Conservation (phyloP, 2,888 invertebrate species). For the Neoascia interrupta region DNA sequence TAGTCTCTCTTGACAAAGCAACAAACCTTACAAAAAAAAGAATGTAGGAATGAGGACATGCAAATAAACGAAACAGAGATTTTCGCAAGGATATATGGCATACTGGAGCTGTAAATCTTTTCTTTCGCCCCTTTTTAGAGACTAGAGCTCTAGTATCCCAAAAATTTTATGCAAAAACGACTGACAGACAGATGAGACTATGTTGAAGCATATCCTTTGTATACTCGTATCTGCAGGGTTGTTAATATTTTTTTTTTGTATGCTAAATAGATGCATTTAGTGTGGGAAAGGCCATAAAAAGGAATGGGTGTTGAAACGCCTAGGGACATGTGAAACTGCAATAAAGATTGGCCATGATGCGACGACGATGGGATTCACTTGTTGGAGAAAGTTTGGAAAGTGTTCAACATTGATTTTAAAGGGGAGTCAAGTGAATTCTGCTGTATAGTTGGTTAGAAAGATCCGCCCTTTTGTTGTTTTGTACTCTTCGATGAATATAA, state of each 20-base stretch:
- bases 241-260: slow-evolving; percentile 18
- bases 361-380: too few relatives aligned
- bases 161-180: background rate
- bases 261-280: slow-evolving; percentile 62
- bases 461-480: too few relatives aligned
- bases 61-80: slow-evolving; percentile 65
- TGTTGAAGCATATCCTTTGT: too few relatives aligned
- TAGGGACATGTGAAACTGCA: slow-evolving; percentile 50
- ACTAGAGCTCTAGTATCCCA: slow-evolving; percentile 1
- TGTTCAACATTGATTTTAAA: slow-evolving; percentile 22
- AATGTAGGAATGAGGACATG: slow-evolving; percentile 57
- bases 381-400: slow-evolving; percentile 13
- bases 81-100: slow-evolving; percentile 51
- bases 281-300: slow-evolving; percentile 40
- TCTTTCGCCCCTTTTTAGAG: slow-evolving; percentile 32
- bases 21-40: slow-evolving; percentile 31
- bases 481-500: too few relatives aligned
- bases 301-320: slow-evolving; percentile 57
- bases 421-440: too few relatives aligned
- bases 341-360: slow-evolving; percentile 35
- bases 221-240: slow-evolving; percentile 22
- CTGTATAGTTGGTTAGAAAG: too few relatives aligned
- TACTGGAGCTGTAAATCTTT: slow-evolving; percentile 58
- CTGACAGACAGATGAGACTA: slow-evolving; percentile 55
- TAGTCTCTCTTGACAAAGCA: slow-evolving; percentile 39